These are phyloP conservation scores for Epizoanthus scotinus DNA, from an alignment of 92 coral and sea anemone species.

Conservation along the genomic window DNA sequence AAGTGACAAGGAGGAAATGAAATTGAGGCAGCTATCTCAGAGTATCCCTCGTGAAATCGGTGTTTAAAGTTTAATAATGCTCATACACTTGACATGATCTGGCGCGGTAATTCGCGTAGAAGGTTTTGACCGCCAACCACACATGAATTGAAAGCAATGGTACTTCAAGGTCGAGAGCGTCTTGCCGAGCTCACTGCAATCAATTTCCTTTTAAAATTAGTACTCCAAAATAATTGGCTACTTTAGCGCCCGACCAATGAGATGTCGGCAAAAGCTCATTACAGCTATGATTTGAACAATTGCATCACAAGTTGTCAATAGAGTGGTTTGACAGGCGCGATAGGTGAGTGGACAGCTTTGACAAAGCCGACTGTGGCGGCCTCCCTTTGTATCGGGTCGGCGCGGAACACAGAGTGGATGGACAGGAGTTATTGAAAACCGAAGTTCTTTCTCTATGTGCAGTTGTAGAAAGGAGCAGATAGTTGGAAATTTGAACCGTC, in stretches of 20 bases:
- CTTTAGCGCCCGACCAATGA: slow-evolving; percentile 83
- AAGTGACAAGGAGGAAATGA: not conserved
- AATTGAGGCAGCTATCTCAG: not conserved
- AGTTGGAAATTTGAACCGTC: not conserved
- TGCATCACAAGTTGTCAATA: slow-evolving; percentile 86
- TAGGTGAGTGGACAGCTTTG: slow-evolving; percentile 41
- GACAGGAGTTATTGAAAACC: slow-evolving; percentile 22
- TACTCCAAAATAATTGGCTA: slow-evolving; percentile 93
- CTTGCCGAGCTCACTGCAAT: slow-evolving; percentile 35
- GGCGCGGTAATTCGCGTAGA: not conserved
- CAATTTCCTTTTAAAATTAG: slow-evolving; percentile 59
- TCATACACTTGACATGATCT: slow-evolving; percentile 5
- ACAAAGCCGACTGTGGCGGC: slow-evolving; percentile 41
- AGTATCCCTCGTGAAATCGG: not conserved
- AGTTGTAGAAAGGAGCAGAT: slow-evolving; percentile 5
- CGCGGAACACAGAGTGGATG: slow-evolving; percentile 13
- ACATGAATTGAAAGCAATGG: not conserved
- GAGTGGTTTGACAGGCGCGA: slow-evolving; percentile 65
- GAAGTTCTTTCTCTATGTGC: slow-evolving; percentile 41
- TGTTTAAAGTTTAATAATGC: not conserved
- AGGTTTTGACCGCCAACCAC: not conserved
- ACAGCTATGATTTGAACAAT: slow-evolving; percentile 85
- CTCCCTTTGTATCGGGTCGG: slow-evolving; percentile 39
- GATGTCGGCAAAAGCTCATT: slow-evolving; percentile 64
- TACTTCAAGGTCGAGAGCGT: slow-evolving; percentile 38